Base-by-base conservation (phyloP, 2,888 invertebrate genomes). In the Leptothorax acervorum region DNA sequence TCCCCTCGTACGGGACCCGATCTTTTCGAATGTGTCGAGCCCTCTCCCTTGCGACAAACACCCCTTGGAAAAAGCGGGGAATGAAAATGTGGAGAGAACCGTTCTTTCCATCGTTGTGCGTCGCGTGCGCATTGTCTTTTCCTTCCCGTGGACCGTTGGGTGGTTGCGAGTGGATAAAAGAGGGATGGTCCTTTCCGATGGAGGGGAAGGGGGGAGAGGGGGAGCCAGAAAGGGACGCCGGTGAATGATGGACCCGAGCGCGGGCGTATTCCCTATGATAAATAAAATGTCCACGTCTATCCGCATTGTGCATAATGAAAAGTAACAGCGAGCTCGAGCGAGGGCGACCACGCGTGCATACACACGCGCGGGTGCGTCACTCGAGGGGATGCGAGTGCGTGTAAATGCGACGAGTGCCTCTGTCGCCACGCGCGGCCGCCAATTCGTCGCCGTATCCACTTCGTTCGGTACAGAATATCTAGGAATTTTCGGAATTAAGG, bases 281-380 rank as follows among this genome's bases (percentile, higher is more conserved):
- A 89, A 89, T 89, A 89, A 88, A 85, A 87, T 83, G 85, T 86
- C 71, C 85, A 18, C 68, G 87, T 85, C 86, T 86, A 75, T 82
- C 65, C 73, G 62, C 84, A 68, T 82, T 70, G 35, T 83, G 73
- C 83, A 82, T 88, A 81, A 88, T 85, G 79, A 53, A 87, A 60
- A 65, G 79, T 83, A 70, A 79, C 70, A 63, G n/a, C 51, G 75
- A n/a, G 66, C 65, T 23, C 35, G 53, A 28, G 45, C 45, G 75
- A 28, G 31, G 31, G 23, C 18, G 42, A 8, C 31, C 28, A 11
- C 23, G 18, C 31, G 18, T 42, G n/a, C 23, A 15, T 15, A 15
- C 51, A 9, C 31, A 23, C 48, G 12, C 31, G 9, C 11, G 74
- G 28, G 57, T 55, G 42, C 73, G 42, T 60, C n/a, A 45, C 11